Base-by-base conservation (phyloP, 2,797 vertebrate species). In the Hydrophis major region DNA sequence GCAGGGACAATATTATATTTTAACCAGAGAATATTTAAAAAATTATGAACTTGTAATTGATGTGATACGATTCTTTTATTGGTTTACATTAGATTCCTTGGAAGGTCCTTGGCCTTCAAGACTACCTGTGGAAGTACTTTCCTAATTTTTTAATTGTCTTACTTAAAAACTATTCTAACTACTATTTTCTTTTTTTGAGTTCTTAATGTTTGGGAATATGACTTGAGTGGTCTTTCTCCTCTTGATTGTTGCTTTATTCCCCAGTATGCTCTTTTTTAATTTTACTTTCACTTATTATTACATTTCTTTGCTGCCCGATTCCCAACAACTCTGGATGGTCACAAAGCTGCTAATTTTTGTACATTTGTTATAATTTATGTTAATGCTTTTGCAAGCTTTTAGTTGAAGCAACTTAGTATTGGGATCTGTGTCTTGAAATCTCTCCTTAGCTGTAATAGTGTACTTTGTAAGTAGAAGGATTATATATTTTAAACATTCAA, bases 141-240 rank as follows among this genome's bases (percentile, higher is more conserved):
- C 59, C 8, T 55, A 92, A 93, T 87, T 18, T 69, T 32, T 47
- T 27, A n/a, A 22, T 2, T 78, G 12, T 16, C 18, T 53, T 50
- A 4, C 37, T 47, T 25, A 61, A 89, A 88, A 32, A 25, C 4
- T 25, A 1, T 88, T 88, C 59, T 90, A 90, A 27, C 7, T 22
- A n/a, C n/a, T 22, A 25, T 56, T 90, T 74, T 12, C n/a, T 90
- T 91, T 20, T 20, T 87, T 94, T 93, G 87, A 47, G n/a, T 91
- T 57, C 18, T 59, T 89, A n/a, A 16, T 90, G 86, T 56, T 14
- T 61, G 91, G 74, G 61, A 74, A 93, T 90, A 93, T 90, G 83
- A 59, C 89, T 90, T 61, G n/a, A 89, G 14, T 56, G 90, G 91
- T 57, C 92, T 95, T 95, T 91, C 89, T 94, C 93, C 95, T 93